Base-by-base conservation (phyloP, 2,113 vertebrate genomes). In the Xiphorhynchus elegans region DNA sequence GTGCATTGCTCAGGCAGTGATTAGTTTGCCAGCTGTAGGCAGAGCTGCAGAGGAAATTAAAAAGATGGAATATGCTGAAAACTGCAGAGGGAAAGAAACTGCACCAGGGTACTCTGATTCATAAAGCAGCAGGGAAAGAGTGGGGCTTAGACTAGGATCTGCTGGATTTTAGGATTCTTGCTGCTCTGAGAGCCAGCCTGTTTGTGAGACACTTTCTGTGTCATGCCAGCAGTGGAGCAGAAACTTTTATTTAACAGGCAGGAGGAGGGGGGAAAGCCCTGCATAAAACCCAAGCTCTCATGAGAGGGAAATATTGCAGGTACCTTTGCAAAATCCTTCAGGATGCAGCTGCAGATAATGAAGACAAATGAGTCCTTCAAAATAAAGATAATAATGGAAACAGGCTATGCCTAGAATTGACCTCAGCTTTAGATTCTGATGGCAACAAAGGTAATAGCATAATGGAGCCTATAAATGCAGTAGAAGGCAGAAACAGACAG, bases 11-110 rank as follows among this genome's bases (percentile, higher is more conserved):
- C 64, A 78, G 17, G 21, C 79, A 72, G 49, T 86, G 90, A 96
- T 96, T 87, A 60, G 55, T 89, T 94, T 96, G 88, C 88, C 79
- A 95, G 90, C 85, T 96, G 82, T n/a, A 89, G 64, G 88, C 69
- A 89, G 68, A 88, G 87, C 72, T 95, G n/a, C 46, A 95, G 84
- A 88, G 88, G 93, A 96, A 92, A 96, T 93, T 46, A 94, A 92
- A 95, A 92, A 78, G 35, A 68, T 83, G 33, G 64, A 92, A 31
- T 49, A 28, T 39, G 60, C 74, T 75, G 62, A 67, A 89, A 89
- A 84, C n/a, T 91, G 92, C 76, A 93, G 58, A 40, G 53, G 60
- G 68, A 60, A 86, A 86, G 80, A 58, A 81, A 86, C 24, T 42
- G 37, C 79, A 75, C 19, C 35, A 81, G 68, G 52, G 64, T 67